phyloP scores from a whole-genome alignment of 1,140 invertebrate genomes.

The Scaptomyza montana region DNA sequence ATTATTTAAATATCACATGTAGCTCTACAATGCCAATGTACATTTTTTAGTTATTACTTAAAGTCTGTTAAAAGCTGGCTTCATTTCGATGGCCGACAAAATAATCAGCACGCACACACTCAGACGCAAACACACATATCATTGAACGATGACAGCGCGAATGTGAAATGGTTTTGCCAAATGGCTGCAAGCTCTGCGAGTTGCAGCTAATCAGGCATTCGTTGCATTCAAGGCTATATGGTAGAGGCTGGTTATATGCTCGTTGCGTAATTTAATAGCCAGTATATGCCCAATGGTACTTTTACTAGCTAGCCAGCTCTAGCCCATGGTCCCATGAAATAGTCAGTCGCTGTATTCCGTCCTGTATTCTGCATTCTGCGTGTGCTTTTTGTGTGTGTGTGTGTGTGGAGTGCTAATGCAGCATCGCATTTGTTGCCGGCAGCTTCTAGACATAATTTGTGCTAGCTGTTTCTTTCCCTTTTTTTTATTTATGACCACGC shows the following conservation, averaged over 20 bases:
- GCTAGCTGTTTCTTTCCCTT: constrained; percentile 15
- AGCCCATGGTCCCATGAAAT: neutral
- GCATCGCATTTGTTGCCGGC: constrained; percentile 41
- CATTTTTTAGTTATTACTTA: constrained; percentile 16
- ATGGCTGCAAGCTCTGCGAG: constrained; percentile 40
- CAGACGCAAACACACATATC: constrained; percentile 32
- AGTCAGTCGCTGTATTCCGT: no score
- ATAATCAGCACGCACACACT: constrained; percentile 30
- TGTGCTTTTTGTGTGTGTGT: neutral
- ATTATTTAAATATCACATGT: constrained; percentile 17
- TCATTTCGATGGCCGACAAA: constrained; percentile 59
- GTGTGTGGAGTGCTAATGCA: constrained; percentile 53
- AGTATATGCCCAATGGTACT: constrained; percentile 48
- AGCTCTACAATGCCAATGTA: neutral
- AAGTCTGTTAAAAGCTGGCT: constrained; percentile 62
- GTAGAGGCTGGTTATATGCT: constrained; percentile 61
- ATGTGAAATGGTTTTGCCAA: constrained; percentile 51
- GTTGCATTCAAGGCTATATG: constrained; percentile 25
- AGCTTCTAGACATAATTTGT: constrained; percentile 44
- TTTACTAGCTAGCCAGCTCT: neutral
- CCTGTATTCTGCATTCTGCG: neutral
- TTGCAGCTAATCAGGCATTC: constrained; percentile 48
- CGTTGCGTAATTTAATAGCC: constrained; percentile 65
- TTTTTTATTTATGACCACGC: constrained; percentile 46
- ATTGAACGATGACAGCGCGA: constrained; percentile 37